Conservation (phyloP, 1,140 invertebrate species). For the Maconellicoccus hirsutus region DNA sequence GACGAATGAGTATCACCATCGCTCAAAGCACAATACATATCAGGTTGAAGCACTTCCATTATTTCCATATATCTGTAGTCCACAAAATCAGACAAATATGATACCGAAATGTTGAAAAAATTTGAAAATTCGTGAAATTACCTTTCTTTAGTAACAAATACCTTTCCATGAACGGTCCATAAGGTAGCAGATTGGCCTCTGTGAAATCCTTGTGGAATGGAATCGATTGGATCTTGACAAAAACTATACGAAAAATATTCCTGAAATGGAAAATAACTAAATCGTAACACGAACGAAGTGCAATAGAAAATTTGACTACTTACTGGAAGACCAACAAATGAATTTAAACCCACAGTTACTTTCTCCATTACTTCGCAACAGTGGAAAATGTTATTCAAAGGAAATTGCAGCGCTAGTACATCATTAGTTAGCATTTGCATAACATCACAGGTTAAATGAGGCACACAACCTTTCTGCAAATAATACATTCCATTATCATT, state of each 20-base stretch:
- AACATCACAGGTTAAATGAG: constrained; percentile 51
- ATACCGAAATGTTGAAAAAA: no score
- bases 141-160: neutral
- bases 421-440: constrained; percentile 41
- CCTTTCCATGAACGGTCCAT: constrained; percentile 30
- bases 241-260: constrained; percentile 47
- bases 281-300: constrained; percentile 23
- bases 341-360: constrained; percentile 39
- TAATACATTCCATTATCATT: no score
- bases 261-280: constrained; percentile 32
- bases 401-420: constrained; percentile 42
- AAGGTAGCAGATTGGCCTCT: constrained; percentile 18
- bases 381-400: constrained; percentile 42
- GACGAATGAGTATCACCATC: constrained; percentile 62
- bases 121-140: neutral
- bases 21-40: constrained; percentile 62
- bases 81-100: no score
- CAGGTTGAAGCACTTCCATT: constrained; percentile 60
- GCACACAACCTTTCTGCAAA: constrained; percentile 46
- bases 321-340: constrained; percentile 46
- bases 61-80: constrained; percentile 62
- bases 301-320: constrained; percentile 23
- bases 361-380: constrained; percentile 42
- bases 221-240: constrained; percentile 50
- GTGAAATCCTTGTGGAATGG: constrained; percentile 45